Evolutionary conservation across 2,888 invertebrate species (phyloP), one percentile per base, ranked within the genome.

Genomic region (Callimorpha dominula): DNA sequence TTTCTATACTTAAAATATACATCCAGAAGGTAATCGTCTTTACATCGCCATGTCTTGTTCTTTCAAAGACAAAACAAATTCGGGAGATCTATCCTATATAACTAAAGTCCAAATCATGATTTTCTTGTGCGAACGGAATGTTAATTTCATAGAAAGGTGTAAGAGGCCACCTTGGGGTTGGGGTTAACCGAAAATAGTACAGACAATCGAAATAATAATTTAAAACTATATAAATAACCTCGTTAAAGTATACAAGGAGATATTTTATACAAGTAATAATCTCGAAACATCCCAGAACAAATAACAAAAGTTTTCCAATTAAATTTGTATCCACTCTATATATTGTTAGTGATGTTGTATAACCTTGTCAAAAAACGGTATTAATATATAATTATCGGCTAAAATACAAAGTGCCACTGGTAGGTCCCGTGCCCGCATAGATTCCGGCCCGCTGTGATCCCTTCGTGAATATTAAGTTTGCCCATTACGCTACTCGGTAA

Each of bases 391-490:
- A 81, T 79, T 79, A 83, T 79, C 68, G 72, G 49, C 62, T 6
- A 64, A 64, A 67, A 76, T 68, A 84, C 68, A 75, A 82, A 79
- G 77, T 71, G 75, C 52, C 69, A 64, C 60, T 62, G 73, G 71
- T 68, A 31, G 20, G 46, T 57, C 70, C 74, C 70, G 62, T 78
- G 76, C 70, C 73, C 81, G 71, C 78, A 81, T 77, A 80, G 78
- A 77, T 81, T 66, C 72, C 71, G 69, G 72, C 71, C 75, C 81
- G 80, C 78, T 81, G 81, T 81, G 88, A 89, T 88, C 91, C 91
- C 90, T 89, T 85, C 87, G 89, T 91, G 93, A 93, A 93, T 93
- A 92, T 93, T 93, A 93, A 93, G 92, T 92, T 92, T 87, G 87
- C 82, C 90, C 91, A 92, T 93, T 92, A 93, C 88, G 86, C 81